These are phyloP conservation scores for Sarcophaga rosellei DNA, from an alignment of 2,888 invertebrate species.

Conservation along the genomic window DNA sequence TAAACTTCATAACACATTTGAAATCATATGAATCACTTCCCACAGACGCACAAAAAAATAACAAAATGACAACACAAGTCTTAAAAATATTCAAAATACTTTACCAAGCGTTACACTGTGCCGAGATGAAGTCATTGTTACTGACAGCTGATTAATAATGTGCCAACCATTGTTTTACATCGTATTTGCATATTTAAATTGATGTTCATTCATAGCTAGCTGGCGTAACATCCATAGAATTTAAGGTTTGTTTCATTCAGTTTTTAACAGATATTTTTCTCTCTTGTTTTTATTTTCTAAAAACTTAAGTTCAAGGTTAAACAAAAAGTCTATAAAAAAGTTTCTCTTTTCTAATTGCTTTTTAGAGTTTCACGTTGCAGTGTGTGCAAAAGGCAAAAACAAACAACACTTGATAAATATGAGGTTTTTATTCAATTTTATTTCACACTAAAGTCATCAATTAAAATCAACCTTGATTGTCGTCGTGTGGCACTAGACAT, in stretches of 20 bases:
- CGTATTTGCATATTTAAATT: constrained; percentile 33
- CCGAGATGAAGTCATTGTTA: background rate
- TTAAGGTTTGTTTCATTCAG: background rate
- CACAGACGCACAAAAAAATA: too few relatives aligned
- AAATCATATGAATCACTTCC: too few relatives aligned
- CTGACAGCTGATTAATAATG: constrained; percentile 14
- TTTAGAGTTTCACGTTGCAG: constrained; percentile 29
- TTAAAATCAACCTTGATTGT: constrained; percentile 64
- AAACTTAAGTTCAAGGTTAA: constrained; percentile 56
- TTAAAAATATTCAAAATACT: too few relatives aligned
- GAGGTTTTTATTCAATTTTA: constrained; percentile 28
- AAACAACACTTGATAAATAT: background rate
- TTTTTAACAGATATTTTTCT: too few relatives aligned
- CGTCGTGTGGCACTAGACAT: constrained; percentile 67
- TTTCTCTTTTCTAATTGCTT: constrained; percentile 53
- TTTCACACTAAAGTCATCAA: constrained; percentile 66
- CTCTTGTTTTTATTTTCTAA: background rate
- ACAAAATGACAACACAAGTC: too few relatives aligned
- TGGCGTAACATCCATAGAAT: background rate
- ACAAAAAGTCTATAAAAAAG: constrained; percentile 13
- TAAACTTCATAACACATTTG: too few relatives aligned
- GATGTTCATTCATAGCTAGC: background rate
- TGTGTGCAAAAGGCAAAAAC: background rate
- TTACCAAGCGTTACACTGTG: background rate
- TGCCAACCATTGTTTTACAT: constrained; percentile 28